phyloP scores from a whole-genome alignment of 2,888 invertebrate species.

The Nemotelus pantherinus region DNA sequence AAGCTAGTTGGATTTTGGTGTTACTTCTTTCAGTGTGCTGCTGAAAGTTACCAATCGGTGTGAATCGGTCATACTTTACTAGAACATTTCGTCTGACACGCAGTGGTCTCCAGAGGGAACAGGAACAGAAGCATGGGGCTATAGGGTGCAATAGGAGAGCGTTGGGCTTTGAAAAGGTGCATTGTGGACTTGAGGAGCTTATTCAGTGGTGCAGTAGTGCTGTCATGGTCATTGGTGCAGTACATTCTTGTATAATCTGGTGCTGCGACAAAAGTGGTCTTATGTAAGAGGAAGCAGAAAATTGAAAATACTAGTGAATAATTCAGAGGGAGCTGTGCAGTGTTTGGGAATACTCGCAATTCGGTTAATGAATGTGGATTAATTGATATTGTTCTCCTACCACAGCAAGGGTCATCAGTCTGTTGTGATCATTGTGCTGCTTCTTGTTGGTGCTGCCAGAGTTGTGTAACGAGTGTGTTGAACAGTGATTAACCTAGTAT shows the following conservation, averaged over 20 bases:
- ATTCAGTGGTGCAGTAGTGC: conserved; percentile 33
- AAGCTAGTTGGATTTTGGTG: neutral
- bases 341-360: too few species aligned
- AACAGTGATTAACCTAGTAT: neutral
- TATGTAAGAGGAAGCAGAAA: conserved; percentile 36
- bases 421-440: conserved; percentile 12
- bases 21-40: neutral
- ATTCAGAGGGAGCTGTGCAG: too few species aligned
- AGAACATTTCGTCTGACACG: conserved; percentile 60
- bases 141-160: conserved; percentile 24
- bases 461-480: conserved; percentile 10
- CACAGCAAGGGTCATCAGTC: conserved; percentile 2
- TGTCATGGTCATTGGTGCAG: conserved; percentile 40
- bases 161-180: conserved; percentile 29
- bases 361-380: too few species aligned
- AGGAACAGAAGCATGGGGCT: conserved; percentile 18
- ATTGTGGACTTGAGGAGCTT: conserved; percentile 27
- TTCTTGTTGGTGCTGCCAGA: neutral
- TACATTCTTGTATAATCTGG: conserved; percentile 30
- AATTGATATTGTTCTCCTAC: neutral
- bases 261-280: conserved; percentile 33
- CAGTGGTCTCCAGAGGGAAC: neutral
- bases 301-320: neutral
- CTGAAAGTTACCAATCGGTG: neutral
- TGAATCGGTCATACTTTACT: conserved; percentile 5